These are phyloP conservation scores for Megaustenia siamemsis DNA, from an alignment of 2,888 invertebrate genomes.

Conservation along the genomic window DNA sequence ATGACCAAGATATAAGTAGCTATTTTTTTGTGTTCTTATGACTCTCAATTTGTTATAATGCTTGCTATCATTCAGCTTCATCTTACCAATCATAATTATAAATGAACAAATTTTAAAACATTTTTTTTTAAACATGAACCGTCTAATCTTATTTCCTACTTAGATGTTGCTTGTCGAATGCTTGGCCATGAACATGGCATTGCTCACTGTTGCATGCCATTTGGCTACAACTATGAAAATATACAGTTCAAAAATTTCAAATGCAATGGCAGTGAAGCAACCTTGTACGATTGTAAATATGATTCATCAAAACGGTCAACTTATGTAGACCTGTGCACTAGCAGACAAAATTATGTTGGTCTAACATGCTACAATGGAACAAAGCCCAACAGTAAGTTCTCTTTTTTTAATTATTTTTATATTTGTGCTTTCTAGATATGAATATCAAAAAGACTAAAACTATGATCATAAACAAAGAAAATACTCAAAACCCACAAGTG, in stretches of 20 bases:
- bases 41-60: too few species aligned
- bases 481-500: too few species aligned
- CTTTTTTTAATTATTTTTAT: not conserved
- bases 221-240: slow-evolving; percentile 66
- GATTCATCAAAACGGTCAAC: slow-evolving; percentile 27
- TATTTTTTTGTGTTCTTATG: too few species aligned
- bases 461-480: too few species aligned
- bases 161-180: slow-evolving; percentile 70
- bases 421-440: not conserved
- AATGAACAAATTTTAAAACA: not conserved
- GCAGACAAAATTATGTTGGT: slow-evolving; percentile 65
- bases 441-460: too few species aligned
- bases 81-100: too few species aligned
- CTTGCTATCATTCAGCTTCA: too few species aligned
- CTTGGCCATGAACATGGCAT: slow-evolving; percentile 68
- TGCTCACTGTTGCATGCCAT: slow-evolving; percentile 68
- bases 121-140: not conserved
- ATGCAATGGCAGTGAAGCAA: slow-evolving; percentile 66
- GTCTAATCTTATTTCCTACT: slow-evolving; percentile 12
- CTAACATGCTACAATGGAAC: slow-evolving; percentile 71
- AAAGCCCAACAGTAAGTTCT: slow-evolving; percentile 55
- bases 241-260: slow-evolving; percentile 57
- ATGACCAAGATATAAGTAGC: too few species aligned
- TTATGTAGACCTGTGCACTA: slow-evolving; percentile 50
- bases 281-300: slow-evolving; percentile 64